These are phyloP conservation scores for Bilobella aurantiaca DNA, from an alignment of 1,140 invertebrate genomes.

Conservation along the genomic window DNA sequence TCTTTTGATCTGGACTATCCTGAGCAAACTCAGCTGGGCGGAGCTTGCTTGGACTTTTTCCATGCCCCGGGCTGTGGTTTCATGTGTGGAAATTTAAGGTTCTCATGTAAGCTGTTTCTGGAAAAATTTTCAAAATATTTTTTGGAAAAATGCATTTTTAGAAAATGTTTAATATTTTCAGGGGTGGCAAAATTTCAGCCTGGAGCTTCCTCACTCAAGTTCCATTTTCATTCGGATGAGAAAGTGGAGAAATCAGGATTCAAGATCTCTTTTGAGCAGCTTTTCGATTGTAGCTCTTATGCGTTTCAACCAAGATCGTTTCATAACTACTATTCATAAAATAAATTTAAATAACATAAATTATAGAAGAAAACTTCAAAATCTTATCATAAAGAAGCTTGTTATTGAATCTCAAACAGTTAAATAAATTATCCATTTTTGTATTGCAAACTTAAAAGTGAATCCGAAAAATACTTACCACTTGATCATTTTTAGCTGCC, in stretches of 20 bases:
- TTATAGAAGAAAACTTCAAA: too few species aligned
- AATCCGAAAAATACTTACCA: too few species aligned
- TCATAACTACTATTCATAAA: too few species aligned
- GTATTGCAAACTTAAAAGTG: too few species aligned
- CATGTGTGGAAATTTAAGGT: slow-evolving; percentile 18
- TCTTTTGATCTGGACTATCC: slow-evolving; percentile 38
- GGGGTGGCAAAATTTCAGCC: slow-evolving; percentile 39
- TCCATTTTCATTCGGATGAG: slow-evolving; percentile 41
- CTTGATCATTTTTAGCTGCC: too few species aligned
- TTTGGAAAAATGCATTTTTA: not conserved
- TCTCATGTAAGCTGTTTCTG: slow-evolving; percentile 22
- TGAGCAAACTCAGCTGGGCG: slow-evolving; percentile 37
- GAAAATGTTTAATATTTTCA: slow-evolving; percentile 18
- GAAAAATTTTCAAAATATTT: not conserved
- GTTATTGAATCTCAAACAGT: too few species aligned
- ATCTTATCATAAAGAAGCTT: too few species aligned
- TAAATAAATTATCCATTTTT: too few species aligned
- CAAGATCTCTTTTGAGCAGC: slow-evolving; percentile 39
- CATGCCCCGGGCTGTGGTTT: slow-evolving; percentile 36
- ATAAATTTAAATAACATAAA: too few species aligned
- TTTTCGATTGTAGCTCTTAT: slow-evolving; percentile 30
- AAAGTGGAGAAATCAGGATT: slow-evolving; percentile 35
- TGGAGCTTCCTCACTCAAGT: slow-evolving; percentile 38
- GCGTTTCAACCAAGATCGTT: too few species aligned
- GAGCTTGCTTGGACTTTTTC: slow-evolving; percentile 40